Evolutionary conservation across 2,113 vertebrate species (phyloP).

Genomic region (Coracopsis vasa): DNA sequence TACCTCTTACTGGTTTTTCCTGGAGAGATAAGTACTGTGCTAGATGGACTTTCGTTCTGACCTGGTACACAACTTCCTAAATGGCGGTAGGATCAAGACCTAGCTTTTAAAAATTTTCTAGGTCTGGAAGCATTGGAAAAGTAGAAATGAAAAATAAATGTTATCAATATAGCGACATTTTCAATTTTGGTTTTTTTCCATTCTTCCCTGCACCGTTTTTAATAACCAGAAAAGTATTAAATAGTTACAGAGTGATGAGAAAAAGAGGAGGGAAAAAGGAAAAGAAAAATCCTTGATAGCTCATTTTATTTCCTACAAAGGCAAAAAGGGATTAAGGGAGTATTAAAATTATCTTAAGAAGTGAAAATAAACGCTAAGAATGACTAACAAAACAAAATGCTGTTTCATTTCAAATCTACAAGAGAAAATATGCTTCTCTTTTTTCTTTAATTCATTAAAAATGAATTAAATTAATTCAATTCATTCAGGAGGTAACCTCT

Average conservation of each 20-base stretch:
- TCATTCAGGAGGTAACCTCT: conserved; percentile 24
- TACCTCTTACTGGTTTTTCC: not conserved
- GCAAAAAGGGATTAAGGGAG: not conserved
- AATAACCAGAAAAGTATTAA: not conserved
- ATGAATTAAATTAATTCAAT: not conserved
- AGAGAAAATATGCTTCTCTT: not conserved
- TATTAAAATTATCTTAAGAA: not conserved
- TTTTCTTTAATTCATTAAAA: not conserved
- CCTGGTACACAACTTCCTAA: not conserved
- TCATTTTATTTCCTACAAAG: not conserved
- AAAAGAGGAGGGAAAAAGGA: not conserved
- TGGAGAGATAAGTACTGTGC: not conserved
- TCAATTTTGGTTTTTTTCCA: not conserved
- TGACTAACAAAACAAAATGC: not conserved
- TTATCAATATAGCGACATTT: not conserved
- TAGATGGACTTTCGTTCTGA: not conserved
- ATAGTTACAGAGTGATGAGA: not conserved
- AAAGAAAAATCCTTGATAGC: not conserved
- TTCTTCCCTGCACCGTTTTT: not conserved
- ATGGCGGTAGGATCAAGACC: not conserved
- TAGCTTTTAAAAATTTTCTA: not conserved
- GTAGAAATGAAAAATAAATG: not conserved
- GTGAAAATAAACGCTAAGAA: not conserved
- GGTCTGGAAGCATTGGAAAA: not conserved
- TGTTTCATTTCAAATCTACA: not conserved